Evolutionary conservation across 1,140 invertebrate species (phyloP).

Genomic region (Caenorhabditis elegans): WBcel235 BX284602.5:5831501-5832000

Average conservation of each 20-base stretch:
- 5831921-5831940: background rate
- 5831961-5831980: background rate
- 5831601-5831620: conserved; percentile 47
- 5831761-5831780: conserved; percentile 32
- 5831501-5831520: conserved; percentile 47
- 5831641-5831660: conserved; percentile 42
- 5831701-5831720: conserved; percentile 40
- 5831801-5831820: conserved; percentile 20
- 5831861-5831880: conserved; percentile 45
- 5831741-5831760: conserved; percentile 33
- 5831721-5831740: conserved; percentile 39
- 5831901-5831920: conserved; percentile 24
- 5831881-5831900: conserved; percentile 20
- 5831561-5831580: conserved; percentile 47
- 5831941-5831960: background rate
- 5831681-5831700: conserved; percentile 49
- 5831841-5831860: conserved; percentile 53
- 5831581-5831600: conserved; percentile 46
- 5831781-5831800: conserved; percentile 41
- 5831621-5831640: conserved; percentile 48
- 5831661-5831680: conserved; percentile 49
- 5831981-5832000: no score
- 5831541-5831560: conserved; percentile 45
- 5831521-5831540: conserved; percentile 47
- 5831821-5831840: conserved; percentile 37